Evolutionary conservation across 2,888 invertebrate genomes (phyloP), one percentile per base, ranked within the genome.

Genomic region (Nymphalis urticae): DNA sequence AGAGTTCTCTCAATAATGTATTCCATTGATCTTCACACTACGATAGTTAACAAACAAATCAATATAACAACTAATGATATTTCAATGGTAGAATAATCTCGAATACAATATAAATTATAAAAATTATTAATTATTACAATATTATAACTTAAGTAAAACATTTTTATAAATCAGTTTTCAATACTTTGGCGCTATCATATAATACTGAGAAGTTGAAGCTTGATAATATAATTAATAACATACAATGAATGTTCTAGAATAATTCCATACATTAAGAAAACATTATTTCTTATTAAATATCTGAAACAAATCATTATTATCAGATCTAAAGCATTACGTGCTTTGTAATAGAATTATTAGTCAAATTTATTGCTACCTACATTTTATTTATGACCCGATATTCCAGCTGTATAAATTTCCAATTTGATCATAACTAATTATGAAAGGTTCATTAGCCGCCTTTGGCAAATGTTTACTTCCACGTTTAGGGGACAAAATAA

Each of bases 371-470:
- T 19, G 53, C 66, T 62, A 50, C 64, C 62, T 19, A 69, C 50
- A 50, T 69, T 68, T 69, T 70, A 72, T 72, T 70, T 70, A 71
- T 60, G 60, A 51, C 56, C 54, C 60, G 53, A 70, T 69, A 69
- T 69, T 69, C 61, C 66, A 70, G 63, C 64, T 62, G 62, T 72
- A 70, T 63, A 68, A 72, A 73, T 72, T 76, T 69, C 64, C 69
- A 73, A 77, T 76, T 77, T 76, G 76, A 78, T 78, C 72, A 73
- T 61, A 72, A 77, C 75, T 77, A 77, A 79, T 80, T 79, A 75
- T 71, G 73, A 76, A 73, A 73, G 76, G 76, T 79, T 79, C 77
- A 79, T 79, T 79, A 79, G 75, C 69, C 73, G 76, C 73, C 74
- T 77, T 78, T 72, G 59, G 73, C 66, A 76, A 78, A 75, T 77